Percentiles rank a stretch among this genome's conserved stretches.
Conservation (phyloP, 2,113 vertebrate species). For the Chunga burmeisteri region DNA sequence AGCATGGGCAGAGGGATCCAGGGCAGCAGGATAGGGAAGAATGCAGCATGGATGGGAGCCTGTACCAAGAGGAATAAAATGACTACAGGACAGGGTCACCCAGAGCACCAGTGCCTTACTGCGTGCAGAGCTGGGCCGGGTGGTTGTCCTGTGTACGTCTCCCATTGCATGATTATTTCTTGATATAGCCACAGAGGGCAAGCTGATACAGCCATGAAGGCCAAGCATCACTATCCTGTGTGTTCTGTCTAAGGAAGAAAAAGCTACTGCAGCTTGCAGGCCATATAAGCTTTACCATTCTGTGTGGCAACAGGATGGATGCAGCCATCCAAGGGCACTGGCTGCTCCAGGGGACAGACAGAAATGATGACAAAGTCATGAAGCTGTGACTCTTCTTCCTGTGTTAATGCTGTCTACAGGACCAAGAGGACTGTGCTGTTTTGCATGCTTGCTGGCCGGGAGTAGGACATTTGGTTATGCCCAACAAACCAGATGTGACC, state of each 20-base stretch:
- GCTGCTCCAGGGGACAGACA: neutral
- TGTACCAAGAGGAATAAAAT: neutral
- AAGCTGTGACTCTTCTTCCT: neutral
- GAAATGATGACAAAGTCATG: neutral
- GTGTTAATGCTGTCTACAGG: neutral
- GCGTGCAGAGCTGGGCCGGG: neutral
- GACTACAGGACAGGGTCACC: neutral
- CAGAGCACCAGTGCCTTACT: neutral
- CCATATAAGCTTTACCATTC: neutral
- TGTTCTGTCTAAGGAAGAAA: neutral
- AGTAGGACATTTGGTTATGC: neutral
- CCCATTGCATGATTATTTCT: neutral
- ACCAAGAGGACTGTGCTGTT: neutral
- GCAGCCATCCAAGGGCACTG: neutral
- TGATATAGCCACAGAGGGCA: neutral
- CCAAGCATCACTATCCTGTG: no score
- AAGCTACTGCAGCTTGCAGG: neutral
- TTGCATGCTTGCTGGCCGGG: neutral
- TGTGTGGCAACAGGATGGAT: neutral
- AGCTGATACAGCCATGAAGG: neutral
- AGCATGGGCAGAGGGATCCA: neutral
- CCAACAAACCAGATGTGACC: neutral
- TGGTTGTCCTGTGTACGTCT: neutral
- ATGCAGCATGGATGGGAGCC: rapidly evolving
- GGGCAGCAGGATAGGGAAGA: neutral